Evolutionary conservation across 35 echinoderm and acorn worm species (phyloP), one percentile per base, ranked within the genome.

Genomic region (Apostichopus japonicus): DNA sequence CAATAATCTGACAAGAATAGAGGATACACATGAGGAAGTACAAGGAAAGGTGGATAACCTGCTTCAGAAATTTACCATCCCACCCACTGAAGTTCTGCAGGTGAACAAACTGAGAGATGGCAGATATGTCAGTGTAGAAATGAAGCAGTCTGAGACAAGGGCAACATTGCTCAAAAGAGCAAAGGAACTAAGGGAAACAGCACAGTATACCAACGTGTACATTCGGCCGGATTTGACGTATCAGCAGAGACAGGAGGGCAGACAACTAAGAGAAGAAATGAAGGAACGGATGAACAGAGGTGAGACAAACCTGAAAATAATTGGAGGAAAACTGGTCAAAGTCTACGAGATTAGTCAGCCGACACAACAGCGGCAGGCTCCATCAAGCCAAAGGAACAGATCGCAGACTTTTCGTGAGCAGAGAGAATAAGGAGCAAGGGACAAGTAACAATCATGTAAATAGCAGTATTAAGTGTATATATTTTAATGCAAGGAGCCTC

Each of bases 281-380:
- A 94, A 91, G 81, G 22, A 6, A 22, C 51, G 92, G 21, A 94
- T 91, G 61, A 79, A 78, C 16, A 94, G 67, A 90, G 93, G 93
- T 55, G 86, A 94, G 81, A 90, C 87, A 90, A n/a, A 94, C 55
- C 51, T 94, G 57, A 94, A 62, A 90, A 94, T 94, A 53, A 27
- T 54, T 65, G 56, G 86, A 67, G 92, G 92, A 33, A 94, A 80
- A 81, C 57, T 94, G 14, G 93, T 94, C 27, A 86, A 86, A 86
- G 27, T 86, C 24, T 19, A 55, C 23, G 83, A 86, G 13, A 86
- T 86, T 15, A 23, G 2, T 21, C 13, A 86, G 24, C 83, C 14
- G 83, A 10, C 53, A 57, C 83, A 86, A 62, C 24, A 4, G 8
- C 15, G 13, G 13, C 54, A 15, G 16, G 24, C 53, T 86, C 11